These are phyloP conservation scores for Sinotaia quadrata DNA, from an alignment of 2,888 invertebrate species.

Conservation along the genomic window DNA sequence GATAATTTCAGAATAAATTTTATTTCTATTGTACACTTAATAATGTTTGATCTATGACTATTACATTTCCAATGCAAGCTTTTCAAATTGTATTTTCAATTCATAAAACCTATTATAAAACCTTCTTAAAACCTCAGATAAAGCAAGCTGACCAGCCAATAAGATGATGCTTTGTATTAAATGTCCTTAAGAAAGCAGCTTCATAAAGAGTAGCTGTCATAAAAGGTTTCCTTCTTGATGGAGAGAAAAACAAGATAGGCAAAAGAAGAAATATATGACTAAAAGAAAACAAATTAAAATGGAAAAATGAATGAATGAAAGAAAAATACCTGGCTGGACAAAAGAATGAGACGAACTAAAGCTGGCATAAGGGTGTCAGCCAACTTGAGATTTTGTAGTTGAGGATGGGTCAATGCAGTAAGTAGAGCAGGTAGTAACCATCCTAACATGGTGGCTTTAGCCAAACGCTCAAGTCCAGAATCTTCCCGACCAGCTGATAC, in stretches of 20 bases:
- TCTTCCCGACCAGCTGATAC: slow-evolving; percentile 56
- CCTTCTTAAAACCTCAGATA: too few species aligned
- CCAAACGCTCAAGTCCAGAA: slow-evolving; percentile 64
- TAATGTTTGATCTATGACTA: too few species aligned
- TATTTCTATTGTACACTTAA: too few species aligned
- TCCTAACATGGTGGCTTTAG: slow-evolving; percentile 69
- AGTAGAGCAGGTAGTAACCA: slow-evolving; percentile 67
- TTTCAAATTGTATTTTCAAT: too few species aligned
- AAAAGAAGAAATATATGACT: background rate
- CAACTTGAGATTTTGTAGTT: slow-evolving; percentile 59
- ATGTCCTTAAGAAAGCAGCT: too few species aligned
- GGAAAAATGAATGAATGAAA: background rate
- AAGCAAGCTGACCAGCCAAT: too few species aligned
- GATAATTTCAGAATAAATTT: too few species aligned
- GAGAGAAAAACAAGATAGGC: background rate
- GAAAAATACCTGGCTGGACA: slow-evolving; percentile 66
- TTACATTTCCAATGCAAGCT: too few species aligned
- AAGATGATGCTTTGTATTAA: too few species aligned
- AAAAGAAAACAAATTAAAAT: background rate
- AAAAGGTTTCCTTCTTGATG: background rate
- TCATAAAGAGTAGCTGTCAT: too few species aligned
- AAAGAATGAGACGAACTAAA: slow-evolving; percentile 66
- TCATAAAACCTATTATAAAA: too few species aligned
- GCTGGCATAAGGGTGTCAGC: slow-evolving; percentile 67
- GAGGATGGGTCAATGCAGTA: slow-evolving; percentile 67